Conservation (phyloP, 2,888 invertebrate species). For the Sympetrum striolatum region DNA sequence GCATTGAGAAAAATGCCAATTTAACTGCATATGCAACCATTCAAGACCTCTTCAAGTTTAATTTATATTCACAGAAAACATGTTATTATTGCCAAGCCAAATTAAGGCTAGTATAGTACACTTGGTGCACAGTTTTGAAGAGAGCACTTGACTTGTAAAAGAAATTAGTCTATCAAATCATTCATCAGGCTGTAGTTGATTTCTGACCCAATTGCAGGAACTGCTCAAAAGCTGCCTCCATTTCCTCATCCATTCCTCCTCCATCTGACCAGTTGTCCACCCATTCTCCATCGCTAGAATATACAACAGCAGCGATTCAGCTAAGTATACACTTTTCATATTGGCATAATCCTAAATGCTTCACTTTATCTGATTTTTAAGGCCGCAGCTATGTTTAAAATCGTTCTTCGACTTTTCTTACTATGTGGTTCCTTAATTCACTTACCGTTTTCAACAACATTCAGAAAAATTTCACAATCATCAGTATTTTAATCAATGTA, state of each 20-base stretch:
- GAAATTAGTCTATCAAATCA: not conserved
- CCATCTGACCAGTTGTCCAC: constrained; percentile 62
- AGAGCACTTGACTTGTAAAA: not conserved
- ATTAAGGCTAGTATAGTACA: not conserved
- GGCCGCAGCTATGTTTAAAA: too few species aligned
- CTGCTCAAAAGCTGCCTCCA: constrained; percentile 65
- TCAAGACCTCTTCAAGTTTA: not conserved
- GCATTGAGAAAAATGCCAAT: not conserved
- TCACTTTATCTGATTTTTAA: too few species aligned
- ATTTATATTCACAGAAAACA: not conserved
- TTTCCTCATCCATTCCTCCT: constrained; percentile 69
- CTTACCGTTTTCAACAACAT: too few species aligned
- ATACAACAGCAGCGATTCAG: not conserved
- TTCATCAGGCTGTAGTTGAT: constrained; percentile 30
- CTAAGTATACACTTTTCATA: too few species aligned
- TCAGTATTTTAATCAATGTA: too few species aligned
- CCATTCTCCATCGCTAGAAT: constrained; percentile 57
- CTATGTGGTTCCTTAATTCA: too few species aligned
- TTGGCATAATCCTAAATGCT: too few species aligned
- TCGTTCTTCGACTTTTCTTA: too few species aligned
- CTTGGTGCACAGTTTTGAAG: not conserved
- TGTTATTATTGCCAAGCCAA: not conserved
- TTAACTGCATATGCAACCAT: not conserved
- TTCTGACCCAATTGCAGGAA: constrained; percentile 58
- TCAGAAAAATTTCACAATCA: too few species aligned